Evolutionary conservation across 2,113 vertebrate species (phyloP).

Genomic region (Scatophagus argus): DNA sequence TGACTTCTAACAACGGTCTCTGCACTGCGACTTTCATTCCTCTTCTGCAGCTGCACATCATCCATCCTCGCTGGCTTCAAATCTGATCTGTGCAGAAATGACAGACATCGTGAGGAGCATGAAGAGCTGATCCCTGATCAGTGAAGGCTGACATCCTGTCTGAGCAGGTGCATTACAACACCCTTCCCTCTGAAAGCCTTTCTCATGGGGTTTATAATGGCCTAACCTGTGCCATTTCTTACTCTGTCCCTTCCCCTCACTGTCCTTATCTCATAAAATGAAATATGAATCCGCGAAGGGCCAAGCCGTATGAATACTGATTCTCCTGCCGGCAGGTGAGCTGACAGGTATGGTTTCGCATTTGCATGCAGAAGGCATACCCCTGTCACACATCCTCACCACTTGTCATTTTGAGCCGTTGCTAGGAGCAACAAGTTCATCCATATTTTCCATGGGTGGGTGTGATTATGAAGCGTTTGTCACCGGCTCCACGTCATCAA

Average conservation of each 20-base stretch:
- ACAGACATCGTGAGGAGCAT: background rate
- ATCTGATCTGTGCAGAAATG: constrained; percentile 24
- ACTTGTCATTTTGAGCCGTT: constrained; percentile 42
- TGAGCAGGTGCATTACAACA: constrained; percentile 3
- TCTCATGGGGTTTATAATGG: constrained; percentile 14
- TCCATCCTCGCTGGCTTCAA: background rate
- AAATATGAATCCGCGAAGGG: constrained; percentile 64
- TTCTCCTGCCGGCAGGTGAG: constrained; percentile 27
- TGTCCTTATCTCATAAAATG: constrained; percentile 55
- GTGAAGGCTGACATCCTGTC: constrained; percentile 21
- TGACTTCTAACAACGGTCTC: background rate
- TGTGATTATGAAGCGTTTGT: constrained; percentile 55
- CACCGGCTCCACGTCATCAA: constrained; percentile 28
- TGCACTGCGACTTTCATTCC: background rate
- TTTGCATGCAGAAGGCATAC: constrained; percentile 32
- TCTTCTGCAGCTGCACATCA: background rate
- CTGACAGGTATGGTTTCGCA: background rate
- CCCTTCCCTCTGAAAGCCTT: constrained; percentile 17
- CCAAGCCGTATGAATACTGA: constrained; percentile 41
- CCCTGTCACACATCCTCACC: background rate
- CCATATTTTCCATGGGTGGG: constrained; percentile 23
- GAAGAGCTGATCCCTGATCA: constrained; percentile 38
- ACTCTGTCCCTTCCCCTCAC: background rate
- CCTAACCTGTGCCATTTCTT: constrained; percentile 19
- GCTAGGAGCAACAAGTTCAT: constrained; percentile 63